Base-by-base conservation (phyloP, 1,140 invertebrate species). In the Bacillus rossius region DNA sequence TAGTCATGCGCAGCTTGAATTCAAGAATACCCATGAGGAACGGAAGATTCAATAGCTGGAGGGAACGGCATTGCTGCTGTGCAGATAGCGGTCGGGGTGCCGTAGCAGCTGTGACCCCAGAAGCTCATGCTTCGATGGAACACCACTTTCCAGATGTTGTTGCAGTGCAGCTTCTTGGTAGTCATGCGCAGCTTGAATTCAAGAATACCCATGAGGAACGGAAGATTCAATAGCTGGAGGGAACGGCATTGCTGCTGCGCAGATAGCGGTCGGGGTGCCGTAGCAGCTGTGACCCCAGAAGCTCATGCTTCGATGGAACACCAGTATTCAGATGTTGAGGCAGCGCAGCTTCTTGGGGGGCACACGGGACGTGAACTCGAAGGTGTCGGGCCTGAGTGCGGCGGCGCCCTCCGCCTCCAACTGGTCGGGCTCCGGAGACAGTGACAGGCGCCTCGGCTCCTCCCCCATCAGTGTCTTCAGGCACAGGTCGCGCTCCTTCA, bases 271-370 rank as follows among this genome's bases (percentile, higher is more conserved):
- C 2, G 20, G 8, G 3, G 13, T 22, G 25, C 25, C 43, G 25
- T 3, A 47, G 20, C 10, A 19, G 20, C 43, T 47, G 20, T 47
- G 43, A n/a, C n/a, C 2, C 8, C 25, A 42, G 20, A 7, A 22
- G 43, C 3, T 8, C 25, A 7, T 47, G 2, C 2, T n/a, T 14
- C 25, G 20, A 2, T 4, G 20, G 10, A 14, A 1, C 10, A 48
- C 17, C 45, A 13, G 29, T n/a, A 19, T 3, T 61, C 43, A 89
- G 76, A 87, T 84, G 72, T 90, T 87, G 26, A 91, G 76, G 62
- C 88, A 91, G 65, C 87, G 87, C 38, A 89, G 68, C 61, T 84
- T 86, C 65, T 87, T 88, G 34, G 82, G 79, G 2, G 85, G 82
- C 55, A 90, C 75, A 61, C 82, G 76, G 1, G 85, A 81, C 2